phyloP scores from a whole-genome alignment of 2,113 vertebrate genomes.

The Empidonax alnorum region DNA sequence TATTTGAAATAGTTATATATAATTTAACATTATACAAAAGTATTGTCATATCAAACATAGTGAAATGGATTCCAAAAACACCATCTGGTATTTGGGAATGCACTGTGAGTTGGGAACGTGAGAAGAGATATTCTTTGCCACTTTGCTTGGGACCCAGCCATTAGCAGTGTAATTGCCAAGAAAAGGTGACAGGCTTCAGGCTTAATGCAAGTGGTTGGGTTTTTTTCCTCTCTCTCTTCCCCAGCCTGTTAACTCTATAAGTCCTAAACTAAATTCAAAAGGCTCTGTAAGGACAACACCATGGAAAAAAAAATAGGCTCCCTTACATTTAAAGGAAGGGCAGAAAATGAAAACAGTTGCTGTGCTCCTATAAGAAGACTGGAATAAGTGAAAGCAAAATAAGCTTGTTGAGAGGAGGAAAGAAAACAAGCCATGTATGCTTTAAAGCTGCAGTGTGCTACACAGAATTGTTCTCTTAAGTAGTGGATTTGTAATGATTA shows the following conservation, averaged over 20 bases:
- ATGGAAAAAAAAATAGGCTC: not conserved
- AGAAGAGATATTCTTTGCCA: slow-evolving; percentile 89
- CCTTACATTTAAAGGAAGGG: slow-evolving; percentile 18
- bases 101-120: slow-evolving; percentile 86
- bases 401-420: slow-evolving; percentile 41
- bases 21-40: slow-evolving; percentile 89
- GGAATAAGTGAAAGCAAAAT: slow-evolving; percentile 46
- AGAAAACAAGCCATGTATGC: slow-evolving; percentile 29
- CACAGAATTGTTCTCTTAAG: slow-evolving; percentile 64
- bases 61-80: slow-evolving; percentile 94
- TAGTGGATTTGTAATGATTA: slow-evolving; percentile 80
- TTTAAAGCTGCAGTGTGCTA: slow-evolving; percentile 62
- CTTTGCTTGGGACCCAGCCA: slow-evolving; percentile 94
- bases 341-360: not conserved
- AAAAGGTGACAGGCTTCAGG: slow-evolving; percentile 92
- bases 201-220: slow-evolving; percentile 75
- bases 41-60: slow-evolving; percentile 89
- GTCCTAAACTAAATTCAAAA: slow-evolving; percentile 71
- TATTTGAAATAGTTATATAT: slow-evolving; percentile 87
- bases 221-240: slow-evolving; percentile 32
- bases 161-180: slow-evolving; percentile 90
- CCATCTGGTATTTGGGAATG: slow-evolving; percentile 95
- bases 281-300: slow-evolving; percentile 38
- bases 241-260: slow-evolving; percentile 78
- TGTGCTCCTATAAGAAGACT: not conserved